These are phyloP conservation scores for Lagorchestes hirsutus DNA, from an alignment of 2,797 vertebrate genomes.

Conservation along the genomic window DNA sequence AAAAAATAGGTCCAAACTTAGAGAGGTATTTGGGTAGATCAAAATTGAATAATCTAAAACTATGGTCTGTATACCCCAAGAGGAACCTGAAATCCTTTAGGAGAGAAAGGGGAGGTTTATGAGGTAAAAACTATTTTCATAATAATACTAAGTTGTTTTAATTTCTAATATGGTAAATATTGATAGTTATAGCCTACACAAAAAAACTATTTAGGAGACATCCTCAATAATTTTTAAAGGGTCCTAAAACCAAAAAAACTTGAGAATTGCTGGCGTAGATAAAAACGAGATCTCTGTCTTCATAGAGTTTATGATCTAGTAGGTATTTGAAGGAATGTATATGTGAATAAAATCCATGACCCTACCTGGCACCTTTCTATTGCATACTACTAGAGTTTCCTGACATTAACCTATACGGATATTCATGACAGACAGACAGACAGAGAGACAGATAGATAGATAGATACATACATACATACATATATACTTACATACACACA, in stretches of 20 bases:
- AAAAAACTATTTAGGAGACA: background rate
- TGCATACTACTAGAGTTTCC: background rate
- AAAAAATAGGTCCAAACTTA: background rate
- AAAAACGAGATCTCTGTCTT: background rate
- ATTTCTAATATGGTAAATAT: background rate
- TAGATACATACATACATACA: background rate
- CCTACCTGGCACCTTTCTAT: background rate
- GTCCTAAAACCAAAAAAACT: background rate
- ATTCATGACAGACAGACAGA: background rate
- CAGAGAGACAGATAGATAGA: accelerated
- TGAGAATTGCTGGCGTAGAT: background rate
- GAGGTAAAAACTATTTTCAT: background rate
- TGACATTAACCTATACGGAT: background rate
- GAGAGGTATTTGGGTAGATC: background rate
- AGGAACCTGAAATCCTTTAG: background rate
- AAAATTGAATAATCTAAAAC: background rate
- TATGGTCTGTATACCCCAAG: background rate
- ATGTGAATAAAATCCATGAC: background rate
- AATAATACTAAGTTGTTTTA: background rate
- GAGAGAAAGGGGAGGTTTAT: background rate
- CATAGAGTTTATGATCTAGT: background rate
- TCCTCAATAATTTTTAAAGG: background rate
- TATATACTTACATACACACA: too few relatives aligned
- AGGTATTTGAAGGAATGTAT: background rate
- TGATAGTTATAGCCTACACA: background rate